phyloP scores from a whole-genome alignment of 2,797 vertebrate genomes.

The Echeneis naucrates region DNA sequence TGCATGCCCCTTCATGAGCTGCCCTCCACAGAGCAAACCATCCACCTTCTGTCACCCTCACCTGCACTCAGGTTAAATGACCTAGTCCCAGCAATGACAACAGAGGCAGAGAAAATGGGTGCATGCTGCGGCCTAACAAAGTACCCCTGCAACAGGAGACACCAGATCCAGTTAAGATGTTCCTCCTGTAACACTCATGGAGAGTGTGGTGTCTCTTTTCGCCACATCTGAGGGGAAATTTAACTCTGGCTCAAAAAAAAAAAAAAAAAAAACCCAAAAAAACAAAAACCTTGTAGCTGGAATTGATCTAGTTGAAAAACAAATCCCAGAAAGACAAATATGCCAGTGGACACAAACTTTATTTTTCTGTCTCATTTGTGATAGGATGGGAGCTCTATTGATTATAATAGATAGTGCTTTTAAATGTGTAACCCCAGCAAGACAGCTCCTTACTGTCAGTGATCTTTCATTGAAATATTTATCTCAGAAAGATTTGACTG shows the following conservation, averaged over 20 bases:
- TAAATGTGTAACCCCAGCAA: neutral
- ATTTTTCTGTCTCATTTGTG: slow-evolving; percentile 1
- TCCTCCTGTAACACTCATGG: slow-evolving; percentile 69
- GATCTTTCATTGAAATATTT: slow-evolving; percentile 17
- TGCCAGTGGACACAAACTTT: neutral
- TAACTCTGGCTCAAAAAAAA: slow-evolving; percentile 54
- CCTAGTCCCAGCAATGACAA: slow-evolving; percentile 75
- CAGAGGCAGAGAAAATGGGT: slow-evolving; percentile 66
- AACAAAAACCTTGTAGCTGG: slow-evolving; percentile 18
- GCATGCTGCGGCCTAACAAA: slow-evolving; percentile 67
- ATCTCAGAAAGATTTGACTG: slow-evolving; percentile 8
- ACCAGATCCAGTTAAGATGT: slow-evolving; percentile 71
- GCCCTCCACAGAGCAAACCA: slow-evolving; percentile 31
- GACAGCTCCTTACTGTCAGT: neutral
- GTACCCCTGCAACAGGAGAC: slow-evolving; percentile 75
- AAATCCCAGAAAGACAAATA: slow-evolving; percentile 31
- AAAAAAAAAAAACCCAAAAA: too few species aligned
- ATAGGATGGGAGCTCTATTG: neutral
- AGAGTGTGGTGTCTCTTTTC: slow-evolving; percentile 75
- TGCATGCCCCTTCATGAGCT: slow-evolving; percentile 30
- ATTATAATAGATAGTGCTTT: neutral
- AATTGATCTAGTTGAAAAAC: slow-evolving; percentile 39
- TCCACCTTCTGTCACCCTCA: slow-evolving; percentile 57
- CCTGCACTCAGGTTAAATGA: slow-evolving; percentile 76
- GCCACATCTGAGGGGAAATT: slow-evolving; percentile 64